Evolutionary conservation across 2,113 vertebrate species (phyloP).

Genomic region (Brachypodius melanocephalos): DNA sequence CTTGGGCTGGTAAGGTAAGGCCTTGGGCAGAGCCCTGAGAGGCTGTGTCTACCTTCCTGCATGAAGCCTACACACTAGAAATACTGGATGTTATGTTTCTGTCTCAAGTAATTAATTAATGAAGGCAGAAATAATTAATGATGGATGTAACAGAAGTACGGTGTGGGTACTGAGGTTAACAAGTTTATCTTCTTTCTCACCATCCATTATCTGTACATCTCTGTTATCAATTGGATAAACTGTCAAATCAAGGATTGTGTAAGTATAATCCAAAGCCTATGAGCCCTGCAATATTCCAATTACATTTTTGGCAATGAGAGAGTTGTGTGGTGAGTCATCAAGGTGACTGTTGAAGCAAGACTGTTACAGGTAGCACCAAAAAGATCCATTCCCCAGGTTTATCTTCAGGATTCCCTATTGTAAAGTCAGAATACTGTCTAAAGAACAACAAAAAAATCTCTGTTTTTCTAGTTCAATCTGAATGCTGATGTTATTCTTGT

Average conservation of each 20-base stretch:
- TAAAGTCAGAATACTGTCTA: not conserved
- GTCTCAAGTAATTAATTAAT: constrained; percentile 74
- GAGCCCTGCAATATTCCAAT: not conserved
- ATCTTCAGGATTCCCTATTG: not conserved
- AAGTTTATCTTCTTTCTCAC: constrained; percentile 63
- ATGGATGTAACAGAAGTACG: constrained; percentile 71
- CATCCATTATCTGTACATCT: not conserved
- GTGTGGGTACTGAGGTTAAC: constrained; percentile 59
- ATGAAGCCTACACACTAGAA: constrained; percentile 20
- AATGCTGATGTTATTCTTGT: not conserved
- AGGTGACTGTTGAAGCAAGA: not conserved
- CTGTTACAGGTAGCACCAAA: not conserved
- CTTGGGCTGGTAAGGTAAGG: not conserved
- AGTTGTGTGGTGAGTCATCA: not conserved
- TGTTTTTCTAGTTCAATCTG: not conserved
- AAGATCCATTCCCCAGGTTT: not conserved
- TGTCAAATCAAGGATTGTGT: constrained; percentile 14
- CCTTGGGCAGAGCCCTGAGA: not conserved
- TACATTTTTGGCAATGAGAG: not conserved
- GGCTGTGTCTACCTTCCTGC: constrained; percentile 6
- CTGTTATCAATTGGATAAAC: constrained; percentile 52
- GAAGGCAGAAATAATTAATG: constrained; percentile 80
- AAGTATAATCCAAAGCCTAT: not conserved
- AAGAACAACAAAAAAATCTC: not conserved
- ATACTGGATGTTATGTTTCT: constrained; percentile 62